These are phyloP conservation scores for Diprion similis DNA, from an alignment of 1,140 invertebrate genomes.

Conservation along the genomic window DNA sequence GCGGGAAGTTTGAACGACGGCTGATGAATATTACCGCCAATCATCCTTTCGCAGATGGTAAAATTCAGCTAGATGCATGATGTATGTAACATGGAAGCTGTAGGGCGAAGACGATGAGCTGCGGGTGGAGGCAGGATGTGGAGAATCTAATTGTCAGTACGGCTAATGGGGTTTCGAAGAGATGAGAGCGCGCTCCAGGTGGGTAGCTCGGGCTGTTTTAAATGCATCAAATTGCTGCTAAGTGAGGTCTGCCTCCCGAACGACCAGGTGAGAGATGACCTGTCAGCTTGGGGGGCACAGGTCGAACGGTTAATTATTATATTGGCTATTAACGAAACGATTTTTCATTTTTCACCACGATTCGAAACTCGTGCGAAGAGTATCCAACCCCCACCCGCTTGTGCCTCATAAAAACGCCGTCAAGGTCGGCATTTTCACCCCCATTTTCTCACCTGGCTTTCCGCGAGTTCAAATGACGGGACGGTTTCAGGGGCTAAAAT, in stretches of 20 bases:
- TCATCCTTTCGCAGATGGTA: too few species aligned
- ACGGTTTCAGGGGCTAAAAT: too few species aligned
- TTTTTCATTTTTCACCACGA: slow-evolving; percentile 38
- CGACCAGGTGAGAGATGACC: slow-evolving; percentile 42
- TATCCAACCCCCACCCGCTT: not conserved
- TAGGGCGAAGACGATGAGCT: too few species aligned
- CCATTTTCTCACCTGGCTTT: not conserved
- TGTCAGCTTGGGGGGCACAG: slow-evolving; percentile 29
- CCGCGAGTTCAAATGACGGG: too few species aligned
- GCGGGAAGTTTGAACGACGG: too few species aligned
- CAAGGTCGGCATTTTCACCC: not conserved
- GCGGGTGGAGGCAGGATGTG: slow-evolving; percentile 2
- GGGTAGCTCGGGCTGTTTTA: slow-evolving; percentile 45
- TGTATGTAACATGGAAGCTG: too few species aligned
- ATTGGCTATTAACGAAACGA: slow-evolving; percentile 43
- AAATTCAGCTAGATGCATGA: too few species aligned
- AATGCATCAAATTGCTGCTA: slow-evolving; percentile 44
- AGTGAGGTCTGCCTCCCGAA: slow-evolving; percentile 32
- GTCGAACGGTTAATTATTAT: slow-evolving; percentile 49
- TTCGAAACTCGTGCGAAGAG: not conserved
- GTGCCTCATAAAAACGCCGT: not conserved
- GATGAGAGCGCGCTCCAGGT: slow-evolving; percentile 43
- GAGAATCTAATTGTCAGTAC: slow-evolving; percentile 38
- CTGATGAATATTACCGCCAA: too few species aligned
- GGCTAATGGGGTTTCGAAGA: slow-evolving; percentile 43